Percentiles rank a stretch among this genome's conserved stretches.
phyloP scores from a whole-genome alignment of 2,113 vertebrate genomes.

The Ochotona princeps region DNA sequence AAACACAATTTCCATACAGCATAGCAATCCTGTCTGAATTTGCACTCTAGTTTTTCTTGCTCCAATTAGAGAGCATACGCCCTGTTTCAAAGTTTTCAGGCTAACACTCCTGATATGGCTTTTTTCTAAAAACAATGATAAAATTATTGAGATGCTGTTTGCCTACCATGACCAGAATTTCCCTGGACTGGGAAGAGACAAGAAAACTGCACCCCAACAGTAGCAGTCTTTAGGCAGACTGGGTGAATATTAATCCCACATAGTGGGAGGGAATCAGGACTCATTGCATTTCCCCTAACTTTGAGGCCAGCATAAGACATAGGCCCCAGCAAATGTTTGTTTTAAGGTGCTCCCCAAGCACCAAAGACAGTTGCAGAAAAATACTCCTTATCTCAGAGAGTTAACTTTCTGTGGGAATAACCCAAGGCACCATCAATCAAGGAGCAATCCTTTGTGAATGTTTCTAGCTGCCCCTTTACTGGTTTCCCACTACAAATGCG shows the following conservation, averaged over 20 bases:
- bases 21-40: not conserved
- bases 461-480: not conserved
- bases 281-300: not conserved
- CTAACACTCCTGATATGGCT: not conserved
- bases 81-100: not conserved
- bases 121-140: not conserved
- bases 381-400: not conserved
- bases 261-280: not conserved
- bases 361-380: not conserved
- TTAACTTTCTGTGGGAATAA: not conserved
- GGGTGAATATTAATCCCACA: not conserved
- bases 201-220: not conserved
- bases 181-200: not conserved
- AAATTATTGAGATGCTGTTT: not conserved
- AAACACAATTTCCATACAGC: not conserved
- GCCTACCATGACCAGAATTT: not conserved
- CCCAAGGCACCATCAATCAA: not conserved
- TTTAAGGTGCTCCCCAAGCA: not conserved
- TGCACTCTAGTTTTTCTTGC: not conserved
- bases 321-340: not conserved
- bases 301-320: not conserved
- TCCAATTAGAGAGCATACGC: not conserved
- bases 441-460: too few species aligned
- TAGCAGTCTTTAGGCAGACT: too few species aligned
- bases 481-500: not conserved